Evolutionary conservation across 2,797 vertebrate species (phyloP).

Genomic region (Tapirus indicus): DNA sequence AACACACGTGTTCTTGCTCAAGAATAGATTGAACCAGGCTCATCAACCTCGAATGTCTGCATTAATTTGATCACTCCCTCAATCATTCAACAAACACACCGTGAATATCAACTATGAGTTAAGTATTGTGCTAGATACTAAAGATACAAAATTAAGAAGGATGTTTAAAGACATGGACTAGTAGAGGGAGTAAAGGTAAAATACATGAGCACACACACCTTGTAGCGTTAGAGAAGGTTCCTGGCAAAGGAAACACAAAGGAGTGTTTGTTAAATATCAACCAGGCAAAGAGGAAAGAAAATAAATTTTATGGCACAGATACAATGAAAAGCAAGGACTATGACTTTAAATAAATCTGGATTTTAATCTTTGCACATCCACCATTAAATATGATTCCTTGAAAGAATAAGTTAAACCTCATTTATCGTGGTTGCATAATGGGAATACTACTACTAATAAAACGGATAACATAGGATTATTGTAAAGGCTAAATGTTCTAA

Average conservation of each 20-base stretch:
- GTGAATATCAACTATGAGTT: neutral
- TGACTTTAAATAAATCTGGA: neutral
- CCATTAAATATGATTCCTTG: neutral
- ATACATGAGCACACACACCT: neutral
- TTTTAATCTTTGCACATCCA: neutral
- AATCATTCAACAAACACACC: neutral
- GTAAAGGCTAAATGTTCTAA: neutral
- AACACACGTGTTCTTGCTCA: neutral
- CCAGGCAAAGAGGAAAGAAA: neutral
- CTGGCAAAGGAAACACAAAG: neutral
- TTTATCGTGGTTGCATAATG: neutral
- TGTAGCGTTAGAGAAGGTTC: neutral
- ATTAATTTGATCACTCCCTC: neutral
- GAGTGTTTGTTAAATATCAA: neutral
- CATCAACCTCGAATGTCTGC: neutral
- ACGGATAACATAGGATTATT: neutral
- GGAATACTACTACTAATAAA: slow-evolving; percentile 12
- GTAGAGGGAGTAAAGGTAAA: neutral
- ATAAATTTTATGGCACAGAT: neutral
- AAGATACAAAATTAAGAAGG: neutral
- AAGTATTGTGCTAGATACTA: neutral
- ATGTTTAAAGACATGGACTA: neutral
- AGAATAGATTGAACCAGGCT: neutral
- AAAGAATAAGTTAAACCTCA: neutral
- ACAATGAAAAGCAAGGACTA: neutral